Evolutionary conservation across 2,113 vertebrate genomes (phyloP), one percentile per base, ranked within the genome.

Genomic region (Xyrauchen texanus): DNA sequence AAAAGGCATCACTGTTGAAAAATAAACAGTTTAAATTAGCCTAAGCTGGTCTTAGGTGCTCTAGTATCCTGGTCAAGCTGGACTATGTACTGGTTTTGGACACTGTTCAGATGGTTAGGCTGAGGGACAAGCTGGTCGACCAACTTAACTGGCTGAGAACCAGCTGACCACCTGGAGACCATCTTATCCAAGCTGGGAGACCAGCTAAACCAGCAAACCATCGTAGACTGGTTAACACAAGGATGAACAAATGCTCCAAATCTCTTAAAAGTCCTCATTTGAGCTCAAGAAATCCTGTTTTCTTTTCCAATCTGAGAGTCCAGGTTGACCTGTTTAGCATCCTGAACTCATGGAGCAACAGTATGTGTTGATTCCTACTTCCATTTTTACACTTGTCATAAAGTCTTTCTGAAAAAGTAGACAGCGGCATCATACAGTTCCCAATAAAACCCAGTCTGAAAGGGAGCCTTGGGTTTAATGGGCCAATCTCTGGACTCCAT

Each of bases 401-500:
- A 79, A 86, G 72, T 78, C 57, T 57, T 74, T 57, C 11, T 76
- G 67, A 60, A 77, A 42, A 80, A 49, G 77, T 53, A 66, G 77
- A 68, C 61, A 62, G 66, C 79, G 62, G 80, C 72, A 80, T 76
- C 73, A 81, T 85, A 81, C 74, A 44, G 21, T 71, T 81, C 76
- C 63, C 69, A 70, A 79, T 42, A 13, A 83, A 85, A 53, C 61
- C 85, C 86, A 88, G 87, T 92, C 87, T 86, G 91, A 93, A 92
- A 93, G 85, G 87, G 88, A 88, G 86, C 86, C 85, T 90, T 88
- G 85, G 88, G 71, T 90, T 93, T 93, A 93, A 94, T 92, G 90
- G 90, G 89, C 86, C 83, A 70, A 90, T 91, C 91, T 93, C 94
- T 96, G 95, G 86, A 94, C 95, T 93, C 91, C 90, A 95, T 97